Evolutionary conservation across 2,888 invertebrate species (phyloP).

Genomic region (Caenorhabditis wallacei): DNA sequence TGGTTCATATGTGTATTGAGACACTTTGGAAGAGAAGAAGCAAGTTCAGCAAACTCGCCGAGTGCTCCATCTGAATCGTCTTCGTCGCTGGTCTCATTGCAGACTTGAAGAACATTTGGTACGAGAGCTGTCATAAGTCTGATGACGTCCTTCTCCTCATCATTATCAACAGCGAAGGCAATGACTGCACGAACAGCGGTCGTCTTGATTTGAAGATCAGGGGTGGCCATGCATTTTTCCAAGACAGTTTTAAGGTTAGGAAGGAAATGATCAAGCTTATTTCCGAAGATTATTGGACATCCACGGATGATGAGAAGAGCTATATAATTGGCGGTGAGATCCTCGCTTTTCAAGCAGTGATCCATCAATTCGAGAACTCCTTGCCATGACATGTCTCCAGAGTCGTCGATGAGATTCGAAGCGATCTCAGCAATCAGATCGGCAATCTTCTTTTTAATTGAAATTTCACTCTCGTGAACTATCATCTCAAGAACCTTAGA

Average conservation of each 20-base stretch:
- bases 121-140: constrained; percentile 88
- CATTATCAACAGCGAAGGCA: constrained; percentile 93
- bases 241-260: constrained; percentile 91
- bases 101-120: constrained; percentile 88
- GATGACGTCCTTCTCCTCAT: constrained; percentile 92
- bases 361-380: constrained; percentile 91
- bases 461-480: constrained; percentile 54
- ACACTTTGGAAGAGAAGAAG: constrained; percentile 94
- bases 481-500: constrained; percentile 61
- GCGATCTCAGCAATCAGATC: constrained; percentile 70
- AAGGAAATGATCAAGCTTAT: constrained; percentile 93
- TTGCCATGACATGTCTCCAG: constrained; percentile 56
- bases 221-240: constrained; percentile 64
- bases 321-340: constrained; percentile 92
- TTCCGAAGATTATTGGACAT: constrained; percentile 97
- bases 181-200: constrained; percentile 86
- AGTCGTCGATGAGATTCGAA: constrained; percentile 62
- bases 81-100: constrained; percentile 91
- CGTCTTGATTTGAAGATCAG: constrained; percentile 84
- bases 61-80: constrained; percentile 89
- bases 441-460: constrained; percentile 66
- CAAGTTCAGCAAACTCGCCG: constrained; percentile 94
- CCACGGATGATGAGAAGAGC: constrained; percentile 95
- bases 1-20: constrained; percentile 92
- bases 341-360: constrained; percentile 92